Evolutionary conservation across 2,113 vertebrate genomes (phyloP), one percentile per base, ranked within the genome.

Genomic region (Pelecanus crispus): DNA sequence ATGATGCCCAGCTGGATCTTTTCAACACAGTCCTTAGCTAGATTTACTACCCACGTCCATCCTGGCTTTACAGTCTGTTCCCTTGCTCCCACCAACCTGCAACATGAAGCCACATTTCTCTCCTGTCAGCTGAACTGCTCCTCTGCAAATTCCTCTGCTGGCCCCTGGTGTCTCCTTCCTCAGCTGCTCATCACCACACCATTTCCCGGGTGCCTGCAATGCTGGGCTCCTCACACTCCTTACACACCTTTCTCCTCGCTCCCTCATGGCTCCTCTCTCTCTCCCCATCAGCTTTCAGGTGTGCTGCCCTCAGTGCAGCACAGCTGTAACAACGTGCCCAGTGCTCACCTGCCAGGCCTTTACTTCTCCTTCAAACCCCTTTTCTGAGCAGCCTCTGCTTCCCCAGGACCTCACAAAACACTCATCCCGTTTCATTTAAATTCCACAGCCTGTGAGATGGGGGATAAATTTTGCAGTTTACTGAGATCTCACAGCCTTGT

Each of bases 221-320:
- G 21, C 59, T 10, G 32, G 62, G 52, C 24, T 88, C 52, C 45
- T 56, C 32, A 3, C 5, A 13, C 26, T 53, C 15, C n/a, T 73
- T 7, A 26, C 11, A 7, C 16, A 25, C 42, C 7, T 38, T 34
- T 6, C 68, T 62, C 40, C 47, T 67, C 36, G 4, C n/a, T 38
- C 25, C 22, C 34, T 45, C 42, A 25, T 28, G 0, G 0, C 28
- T 44, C 31, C 55, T 21, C 61, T 63, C 45, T 67, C 40, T 42
- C 66, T 49, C 63, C 11, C 65, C 78, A 47, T 13, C 38, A 42
- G 26, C 44, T 68, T 36, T 38, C 26, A 49, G 36, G 14, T 8
- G 29, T 3, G 7, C 3, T 59, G 44, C 10, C 32, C 49, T 32
- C 0, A 0, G 25, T 10, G 26, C 62, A 59, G 61, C 75, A 86